Evolutionary conservation across 2,888 invertebrate genomes (phyloP), one percentile per base, ranked within the genome.

Genomic region (Diarsia brunnea): DNA sequence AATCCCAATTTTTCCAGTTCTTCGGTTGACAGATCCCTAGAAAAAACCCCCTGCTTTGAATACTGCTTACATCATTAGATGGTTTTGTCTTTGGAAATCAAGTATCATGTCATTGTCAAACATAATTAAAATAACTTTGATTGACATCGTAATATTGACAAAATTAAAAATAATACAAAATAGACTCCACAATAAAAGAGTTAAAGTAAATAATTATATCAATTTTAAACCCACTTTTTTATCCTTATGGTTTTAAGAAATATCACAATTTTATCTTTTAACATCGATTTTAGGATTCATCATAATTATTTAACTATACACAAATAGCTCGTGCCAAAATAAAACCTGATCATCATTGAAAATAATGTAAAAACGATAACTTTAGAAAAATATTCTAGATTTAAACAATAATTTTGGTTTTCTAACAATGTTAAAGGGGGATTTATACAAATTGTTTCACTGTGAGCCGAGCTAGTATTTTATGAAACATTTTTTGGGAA

Each of bases 341-440:
- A 67, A 78, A 78, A 78, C 78, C 83, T 76, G 82, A 75, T 76
- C 72, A 65, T 70, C 31, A 63, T 68, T 83, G 80, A 84, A 80
- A 70, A 70, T 84, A 74, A 73, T 66, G 67, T 82, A 84, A 82
- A 86, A 88, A 85, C 73, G 27, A 77, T 90, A 90, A 87, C 91
- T 87, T 90, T 93, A 92, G 90, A 93, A 93, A 93, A 93, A 93
- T 93, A 93, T 91, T 86, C 89, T 92, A 91, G 73, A 82, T 86
- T 88, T 91, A 91, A 86, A 81, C 86, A 85, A 82, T 82, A 80
- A 81, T 75, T 81, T 87, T 86, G 84, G 86, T 87, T 85, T 78
- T 84, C 83, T 87, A 87, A 88, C 79, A 84, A 80, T 84, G 69
- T 85, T 86, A 74, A 74, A 75, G 74, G 70, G 70, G 73, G 78